Evolutionary conservation across 2,113 vertebrate genomes (phyloP), one percentile per base, ranked within the genome.

Genomic region (Rhea pennata): DNA sequence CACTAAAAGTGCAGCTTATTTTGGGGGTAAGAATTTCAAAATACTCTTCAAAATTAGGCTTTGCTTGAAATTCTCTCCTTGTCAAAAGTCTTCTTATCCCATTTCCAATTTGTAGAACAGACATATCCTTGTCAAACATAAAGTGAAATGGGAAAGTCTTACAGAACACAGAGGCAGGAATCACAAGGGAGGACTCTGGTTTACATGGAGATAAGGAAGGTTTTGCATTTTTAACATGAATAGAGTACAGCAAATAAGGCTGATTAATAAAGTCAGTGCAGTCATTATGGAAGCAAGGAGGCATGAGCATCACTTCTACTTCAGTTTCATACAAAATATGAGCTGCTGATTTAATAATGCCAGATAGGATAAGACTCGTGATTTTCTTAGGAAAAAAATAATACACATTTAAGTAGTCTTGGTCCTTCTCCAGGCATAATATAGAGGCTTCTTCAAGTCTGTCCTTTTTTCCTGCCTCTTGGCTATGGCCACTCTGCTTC

Each of bases 121-220:
- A 97, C 98, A 99, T 98, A 71, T 99, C 99, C 91, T 98, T 98
- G 98, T 99, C 99, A 77, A 99, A 98, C 97, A 99, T 99, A 95
- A 99, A 98, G 93, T 99, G 99, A 97, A 99, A 99, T 5, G 99
- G 99, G 92, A 99, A 99, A 15, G 99, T 99, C 97, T 99, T 99
- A 95, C 99, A 99, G 97, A 99, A 99, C 51, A 99, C 95, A 16
- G 99, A 98, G 42, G 98, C 98, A 27, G 99, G 98, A 88, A 99
- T 99, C 77, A 99, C 99, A 94, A 99, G 98, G 1, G 99, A 99
- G 62, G 99, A 99, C 87, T 98, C 98, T 6, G 99, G 98, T 89
- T 98, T 98, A 91, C 99, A 98, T 0, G 99, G 99, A 81, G 99
- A 99, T 90, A 99, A 98, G 40, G 98, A 99, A 56, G 97, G 98